phyloP scores from a whole-genome alignment of 2,797 vertebrate genomes.

The Graptemys geographica region DNA sequence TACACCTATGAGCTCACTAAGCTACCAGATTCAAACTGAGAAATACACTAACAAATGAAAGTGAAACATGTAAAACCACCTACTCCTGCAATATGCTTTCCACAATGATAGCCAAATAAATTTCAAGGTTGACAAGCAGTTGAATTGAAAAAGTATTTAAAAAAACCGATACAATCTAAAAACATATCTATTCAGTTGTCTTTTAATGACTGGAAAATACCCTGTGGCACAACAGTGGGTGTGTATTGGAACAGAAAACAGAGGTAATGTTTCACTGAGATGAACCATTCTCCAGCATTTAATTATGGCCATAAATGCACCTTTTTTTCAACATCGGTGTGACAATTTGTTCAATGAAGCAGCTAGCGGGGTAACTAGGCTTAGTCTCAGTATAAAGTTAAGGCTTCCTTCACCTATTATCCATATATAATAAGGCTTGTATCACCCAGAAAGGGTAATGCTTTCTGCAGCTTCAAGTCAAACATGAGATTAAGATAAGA shows the following conservation, averaged over 20 bases:
- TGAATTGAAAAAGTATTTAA: slow-evolving; percentile 14
- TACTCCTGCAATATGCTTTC: neutral
- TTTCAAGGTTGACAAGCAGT: neutral
- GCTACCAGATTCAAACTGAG: neutral
- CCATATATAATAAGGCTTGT: neutral
- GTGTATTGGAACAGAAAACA: neutral
- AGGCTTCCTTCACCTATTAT: neutral
- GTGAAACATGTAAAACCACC: slow-evolving; percentile 14
- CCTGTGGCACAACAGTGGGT: neutral
- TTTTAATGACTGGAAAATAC: neutral
- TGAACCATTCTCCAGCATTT: neutral
- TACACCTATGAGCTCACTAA: neutral
- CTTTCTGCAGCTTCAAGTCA: neutral
- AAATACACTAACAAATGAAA: neutral
- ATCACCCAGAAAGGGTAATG: neutral
- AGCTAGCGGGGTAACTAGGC: neutral
- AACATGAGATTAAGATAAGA: neutral
- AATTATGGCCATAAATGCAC: neutral
- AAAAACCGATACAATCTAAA: neutral
- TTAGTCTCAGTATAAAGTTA: neutral
- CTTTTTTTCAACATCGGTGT: neutral
- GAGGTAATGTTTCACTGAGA: neutral
- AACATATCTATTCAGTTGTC: neutral
- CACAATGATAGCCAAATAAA: neutral
- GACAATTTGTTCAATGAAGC: neutral